A percentile compares a stretch with the other conserved stretches of the same genome.
Conservation (phyloP, 2,113 vertebrate genomes). For the human region GRCh38 chr6:95656001-95656500, state of each 20-base stretch:
- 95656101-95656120: not conserved
- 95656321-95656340: not conserved
- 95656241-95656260: not conserved
- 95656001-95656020: not conserved
- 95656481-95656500: not conserved
- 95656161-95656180: not conserved
- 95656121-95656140: fast-evolving
- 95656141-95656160: not conserved
- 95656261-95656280: not conserved
- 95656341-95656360: not conserved
- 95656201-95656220: not conserved
- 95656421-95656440: not conserved
- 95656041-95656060: not conserved
- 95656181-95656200: not conserved
- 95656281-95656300: not conserved
- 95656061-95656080: not conserved
- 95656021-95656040: not conserved
- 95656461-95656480: not conserved
- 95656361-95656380: too few species aligned
- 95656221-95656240: not conserved
- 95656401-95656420: not conserved
- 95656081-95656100: not conserved
- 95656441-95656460: not conserved
- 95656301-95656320: not conserved
- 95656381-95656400: too few species aligned